phyloP scores from a whole-genome alignment of 2,888 invertebrate genomes.

The Ophion slaviceki region DNA sequence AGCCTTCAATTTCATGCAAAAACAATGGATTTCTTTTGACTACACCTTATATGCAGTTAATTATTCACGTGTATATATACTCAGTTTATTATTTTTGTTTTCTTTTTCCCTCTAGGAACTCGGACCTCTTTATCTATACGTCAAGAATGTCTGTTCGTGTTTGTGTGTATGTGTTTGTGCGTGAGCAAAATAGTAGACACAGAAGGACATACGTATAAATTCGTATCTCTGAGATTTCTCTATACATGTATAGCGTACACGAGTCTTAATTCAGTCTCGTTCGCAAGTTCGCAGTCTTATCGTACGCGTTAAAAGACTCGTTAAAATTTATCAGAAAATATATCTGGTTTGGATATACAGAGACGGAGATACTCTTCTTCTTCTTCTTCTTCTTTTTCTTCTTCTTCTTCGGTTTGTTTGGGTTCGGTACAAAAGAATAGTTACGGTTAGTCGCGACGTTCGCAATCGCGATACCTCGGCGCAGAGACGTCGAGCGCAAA shows the following conservation, averaged over 20 bases:
- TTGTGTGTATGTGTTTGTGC: background rate
- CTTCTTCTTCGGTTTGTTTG: slow-evolving; percentile 10
- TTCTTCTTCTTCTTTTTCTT: slow-evolving; percentile 25
- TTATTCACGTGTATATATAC: too few species aligned
- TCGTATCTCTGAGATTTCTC: slow-evolving; percentile 33
- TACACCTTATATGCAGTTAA: background rate
- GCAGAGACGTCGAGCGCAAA: background rate
- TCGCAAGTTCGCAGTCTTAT: slow-evolving; percentile 34
- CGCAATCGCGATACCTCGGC: background rate
- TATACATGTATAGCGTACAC: slow-evolving; percentile 3
- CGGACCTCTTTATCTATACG: slow-evolving; percentile 37
- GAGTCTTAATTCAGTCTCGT: slow-evolving; percentile 19
- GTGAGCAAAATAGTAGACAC: slow-evolving; percentile 36
- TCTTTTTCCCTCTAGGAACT: slow-evolving; percentile 46
- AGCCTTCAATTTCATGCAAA: too few species aligned
- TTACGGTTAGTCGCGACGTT: background rate
- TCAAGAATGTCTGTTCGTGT: background rate
- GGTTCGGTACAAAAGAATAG: slow-evolving; percentile 13
- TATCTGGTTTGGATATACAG: slow-evolving; percentile 56
- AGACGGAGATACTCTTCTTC: slow-evolving; percentile 33
- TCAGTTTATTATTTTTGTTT: slow-evolving; percentile 2
- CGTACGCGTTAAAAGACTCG: slow-evolving; percentile 8
- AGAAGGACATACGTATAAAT: slow-evolving; percentile 21
- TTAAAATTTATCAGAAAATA: slow-evolving; percentile 63
- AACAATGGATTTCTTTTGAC: too few species aligned